phyloP scores from a whole-genome alignment of 92 coral and sea anemone genomes.

The Phenganax marumi region DNA sequence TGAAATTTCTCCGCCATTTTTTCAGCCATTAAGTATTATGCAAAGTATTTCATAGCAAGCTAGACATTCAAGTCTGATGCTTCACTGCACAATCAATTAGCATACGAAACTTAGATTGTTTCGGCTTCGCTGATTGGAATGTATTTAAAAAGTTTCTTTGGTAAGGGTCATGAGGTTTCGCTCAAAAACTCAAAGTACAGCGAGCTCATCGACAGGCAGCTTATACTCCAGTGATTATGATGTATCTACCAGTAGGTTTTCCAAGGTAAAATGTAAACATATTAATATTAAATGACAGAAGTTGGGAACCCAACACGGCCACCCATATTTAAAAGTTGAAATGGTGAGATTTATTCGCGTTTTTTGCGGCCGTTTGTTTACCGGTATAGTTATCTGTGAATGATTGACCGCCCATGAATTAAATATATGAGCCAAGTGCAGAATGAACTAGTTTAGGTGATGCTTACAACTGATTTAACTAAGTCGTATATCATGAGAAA shows the following conservation, averaged over 20 bases:
- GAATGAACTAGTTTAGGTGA: not conserved
- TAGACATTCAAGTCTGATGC: constrained; percentile 17
- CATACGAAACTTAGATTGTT: not conserved
- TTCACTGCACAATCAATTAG: constrained; percentile 13
- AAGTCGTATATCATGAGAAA: not conserved
- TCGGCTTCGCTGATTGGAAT: no score
- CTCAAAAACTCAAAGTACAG: not conserved
- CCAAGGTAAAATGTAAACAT: constrained; percentile 38
- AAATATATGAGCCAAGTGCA: no score
- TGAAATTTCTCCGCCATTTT: no score
- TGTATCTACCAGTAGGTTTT: constrained; percentile 14
- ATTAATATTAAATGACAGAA: constrained; percentile 32
- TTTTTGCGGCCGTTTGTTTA: not conserved
- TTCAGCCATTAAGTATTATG: no score
- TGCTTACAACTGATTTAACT: not conserved
- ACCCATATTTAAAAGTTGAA: not conserved
- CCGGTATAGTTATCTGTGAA: not conserved
- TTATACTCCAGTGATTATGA: constrained; percentile 3
- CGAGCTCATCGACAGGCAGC: not conserved
- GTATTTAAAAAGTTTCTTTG: no score
- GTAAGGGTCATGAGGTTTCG: not conserved
- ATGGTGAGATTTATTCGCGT: not conserved
- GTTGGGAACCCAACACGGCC: not conserved
- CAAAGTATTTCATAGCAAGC: not conserved
- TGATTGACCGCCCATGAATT: no score